Conservation (phyloP, 2,113 vertebrate genomes). For the Elaphurus davidianus region DNA sequence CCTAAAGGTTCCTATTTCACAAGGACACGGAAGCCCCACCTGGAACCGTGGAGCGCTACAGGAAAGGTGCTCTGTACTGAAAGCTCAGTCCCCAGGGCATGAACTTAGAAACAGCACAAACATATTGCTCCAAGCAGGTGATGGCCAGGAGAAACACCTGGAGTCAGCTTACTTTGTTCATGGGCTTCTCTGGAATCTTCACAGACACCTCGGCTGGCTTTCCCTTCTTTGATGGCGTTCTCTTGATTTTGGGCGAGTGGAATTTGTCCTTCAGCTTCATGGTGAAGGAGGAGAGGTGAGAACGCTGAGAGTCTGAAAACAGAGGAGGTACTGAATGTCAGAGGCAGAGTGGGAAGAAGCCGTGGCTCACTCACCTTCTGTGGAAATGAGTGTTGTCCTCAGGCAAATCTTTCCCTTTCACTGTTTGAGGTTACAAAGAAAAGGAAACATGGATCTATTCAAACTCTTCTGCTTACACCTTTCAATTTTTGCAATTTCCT, state of each 20-base stretch:
- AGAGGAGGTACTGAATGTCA: conserved; percentile 31
- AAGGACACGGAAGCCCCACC: background rate
- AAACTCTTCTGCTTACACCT: background rate
- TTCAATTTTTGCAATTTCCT: background rate
- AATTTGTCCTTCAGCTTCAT: conserved; percentile 99
- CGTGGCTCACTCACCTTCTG: accelerated
- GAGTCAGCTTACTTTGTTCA: conserved; percentile 89
- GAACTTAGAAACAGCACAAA: background rate
- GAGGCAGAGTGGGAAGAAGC: background rate
- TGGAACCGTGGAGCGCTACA: background rate
- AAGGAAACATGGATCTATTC: background rate
- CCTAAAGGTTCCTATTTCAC: background rate
- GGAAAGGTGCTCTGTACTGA: background rate
- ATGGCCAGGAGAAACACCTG: background rate
- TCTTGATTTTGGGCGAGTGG: conserved; percentile 98
- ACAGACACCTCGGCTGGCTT: conserved; percentile 91
- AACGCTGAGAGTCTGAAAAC: conserved; percentile 93
- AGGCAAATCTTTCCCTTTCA: background rate
- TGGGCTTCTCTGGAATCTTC: conserved; percentile 90
- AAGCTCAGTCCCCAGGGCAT: background rate
- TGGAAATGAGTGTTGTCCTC: background rate
- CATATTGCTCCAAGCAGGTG: background rate
- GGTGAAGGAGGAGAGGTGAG: conserved; percentile 97
- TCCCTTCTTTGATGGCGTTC: conserved; percentile 96
- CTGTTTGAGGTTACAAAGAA: background rate